Conservation (phyloP, 2,888 invertebrate genomes). For the Polydrusus pterygomalis region DNA sequence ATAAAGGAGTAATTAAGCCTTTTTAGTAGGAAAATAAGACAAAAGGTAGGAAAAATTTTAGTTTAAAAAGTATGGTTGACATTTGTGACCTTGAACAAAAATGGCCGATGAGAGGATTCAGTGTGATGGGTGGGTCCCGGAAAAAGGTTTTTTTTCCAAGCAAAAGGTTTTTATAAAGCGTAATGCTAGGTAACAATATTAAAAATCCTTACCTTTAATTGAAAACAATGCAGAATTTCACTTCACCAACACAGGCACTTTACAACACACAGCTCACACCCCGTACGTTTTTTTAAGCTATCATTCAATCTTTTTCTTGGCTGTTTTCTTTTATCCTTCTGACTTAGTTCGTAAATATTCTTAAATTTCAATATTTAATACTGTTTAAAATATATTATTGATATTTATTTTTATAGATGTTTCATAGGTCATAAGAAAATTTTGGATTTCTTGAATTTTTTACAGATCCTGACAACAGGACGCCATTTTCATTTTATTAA, state of each 20-base stretch:
- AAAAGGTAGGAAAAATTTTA: constrained; percentile 33
- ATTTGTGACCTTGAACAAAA: constrained; percentile 68
- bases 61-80: constrained; percentile 61
- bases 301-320: constrained; percentile 45
- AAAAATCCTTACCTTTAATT: constrained; percentile 64
- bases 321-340: constrained; percentile 54
- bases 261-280: constrained; percentile 48
- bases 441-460: constrained; percentile 66
- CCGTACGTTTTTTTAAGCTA: constrained; percentile 32
- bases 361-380: constrained; percentile 50
- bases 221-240: constrained; percentile 56
- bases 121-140: constrained; percentile 66
- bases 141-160: constrained; percentile 56
- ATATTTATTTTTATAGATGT: constrained; percentile 67
- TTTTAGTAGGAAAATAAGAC: constrained; percentile 8
- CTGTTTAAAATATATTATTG: constrained; percentile 55
- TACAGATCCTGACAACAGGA: constrained; percentile 69
- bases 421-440: constrained; percentile 69
- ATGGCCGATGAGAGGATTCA: constrained; percentile 60
- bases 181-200: constrained; percentile 54
- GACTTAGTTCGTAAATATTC: constrained; percentile 58
- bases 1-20: constrained; percentile 4
- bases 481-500: constrained; percentile 67
- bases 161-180: constrained; percentile 55
- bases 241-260: constrained; percentile 54